These are phyloP conservation scores for Lepus americanus DNA, from an alignment of 2,113 vertebrate genomes.

Conservation along the genomic window DNA sequence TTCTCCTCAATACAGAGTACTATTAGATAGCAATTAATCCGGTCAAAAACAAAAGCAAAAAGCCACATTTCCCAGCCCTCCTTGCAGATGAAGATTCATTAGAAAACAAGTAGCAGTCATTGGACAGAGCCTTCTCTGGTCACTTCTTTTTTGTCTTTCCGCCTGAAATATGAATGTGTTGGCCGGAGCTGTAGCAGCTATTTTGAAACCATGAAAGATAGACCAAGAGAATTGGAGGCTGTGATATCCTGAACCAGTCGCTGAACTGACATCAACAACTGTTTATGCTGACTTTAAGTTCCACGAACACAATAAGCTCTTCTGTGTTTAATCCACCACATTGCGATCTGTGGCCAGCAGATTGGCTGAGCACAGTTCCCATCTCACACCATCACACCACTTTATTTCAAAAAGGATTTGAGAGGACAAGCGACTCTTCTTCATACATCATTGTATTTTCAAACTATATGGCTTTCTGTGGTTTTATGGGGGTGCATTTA, in stretches of 20 bases:
- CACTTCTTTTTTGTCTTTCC: neutral
- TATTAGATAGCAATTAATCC: neutral
- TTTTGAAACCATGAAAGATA: constrained; percentile 43
- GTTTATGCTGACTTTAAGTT: constrained; percentile 8
- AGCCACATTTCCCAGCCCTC: neutral
- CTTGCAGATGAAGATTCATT: neutral
- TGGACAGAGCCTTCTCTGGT: neutral
- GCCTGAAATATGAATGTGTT: constrained; percentile 23
- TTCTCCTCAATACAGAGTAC: constrained; percentile 11
- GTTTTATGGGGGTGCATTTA: neutral
- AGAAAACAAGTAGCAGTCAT: neutral
- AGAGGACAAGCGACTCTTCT: neutral
- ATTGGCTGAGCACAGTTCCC: neutral
- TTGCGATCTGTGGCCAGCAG: neutral
- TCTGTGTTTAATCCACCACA: neutral
- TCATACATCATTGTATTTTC: neutral
- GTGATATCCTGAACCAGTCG: neutral
- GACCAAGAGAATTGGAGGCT: neutral
- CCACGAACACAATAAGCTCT: neutral
- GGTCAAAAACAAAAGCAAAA: neutral
- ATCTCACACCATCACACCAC: neutral
- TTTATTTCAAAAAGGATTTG: constrained; percentile 5
- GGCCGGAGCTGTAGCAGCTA: constrained; percentile 36
- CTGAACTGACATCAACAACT: neutral
- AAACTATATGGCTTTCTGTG: neutral